Conservation (phyloP, 2,888 invertebrate genomes). For the Gari tellinella region DNA sequence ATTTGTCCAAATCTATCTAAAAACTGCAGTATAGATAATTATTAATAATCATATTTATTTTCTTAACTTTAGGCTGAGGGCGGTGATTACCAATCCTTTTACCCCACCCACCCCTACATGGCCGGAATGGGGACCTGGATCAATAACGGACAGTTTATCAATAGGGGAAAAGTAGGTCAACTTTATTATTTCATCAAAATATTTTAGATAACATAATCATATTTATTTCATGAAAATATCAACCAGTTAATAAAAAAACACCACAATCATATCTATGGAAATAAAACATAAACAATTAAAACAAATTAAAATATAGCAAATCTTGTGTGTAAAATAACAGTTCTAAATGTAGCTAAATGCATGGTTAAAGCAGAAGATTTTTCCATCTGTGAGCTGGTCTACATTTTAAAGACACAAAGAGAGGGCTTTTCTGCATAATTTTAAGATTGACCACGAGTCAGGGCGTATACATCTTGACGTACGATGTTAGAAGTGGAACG, state of each 20-base stretch:
- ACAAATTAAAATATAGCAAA: too few relatives aligned
- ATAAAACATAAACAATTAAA: not conserved
- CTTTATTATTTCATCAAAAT: too few relatives aligned
- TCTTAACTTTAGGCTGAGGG: slow-evolving; percentile 34
- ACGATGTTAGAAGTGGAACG: too few relatives aligned
- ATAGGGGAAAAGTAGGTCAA: slow-evolving; percentile 56
- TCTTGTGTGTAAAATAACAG: too few relatives aligned
- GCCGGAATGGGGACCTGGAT: slow-evolving; percentile 55
- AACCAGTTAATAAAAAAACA: not conserved
- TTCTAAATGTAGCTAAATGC: too few relatives aligned
- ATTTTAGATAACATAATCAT: not conserved
- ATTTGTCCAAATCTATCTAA: too few relatives aligned
- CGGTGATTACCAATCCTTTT: slow-evolving; percentile 53
- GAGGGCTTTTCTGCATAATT: too few relatives aligned
- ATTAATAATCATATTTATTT: not conserved
- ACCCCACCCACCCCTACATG: slow-evolving; percentile 61
- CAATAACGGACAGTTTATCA: slow-evolving; percentile 56
- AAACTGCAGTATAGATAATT: slow-evolving; percentile 2
- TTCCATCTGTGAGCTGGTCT: too few relatives aligned
- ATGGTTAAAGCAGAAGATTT: too few relatives aligned
- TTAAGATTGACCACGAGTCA: too few relatives aligned
- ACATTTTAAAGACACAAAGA: too few relatives aligned
- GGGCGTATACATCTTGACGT: too few relatives aligned
- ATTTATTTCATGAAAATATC: not conserved
- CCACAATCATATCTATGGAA: not conserved